These are phyloP conservation scores for Pteronotus mesoamericanus DNA, from an alignment of 2,797 vertebrate genomes.

Conservation along the genomic window DNA sequence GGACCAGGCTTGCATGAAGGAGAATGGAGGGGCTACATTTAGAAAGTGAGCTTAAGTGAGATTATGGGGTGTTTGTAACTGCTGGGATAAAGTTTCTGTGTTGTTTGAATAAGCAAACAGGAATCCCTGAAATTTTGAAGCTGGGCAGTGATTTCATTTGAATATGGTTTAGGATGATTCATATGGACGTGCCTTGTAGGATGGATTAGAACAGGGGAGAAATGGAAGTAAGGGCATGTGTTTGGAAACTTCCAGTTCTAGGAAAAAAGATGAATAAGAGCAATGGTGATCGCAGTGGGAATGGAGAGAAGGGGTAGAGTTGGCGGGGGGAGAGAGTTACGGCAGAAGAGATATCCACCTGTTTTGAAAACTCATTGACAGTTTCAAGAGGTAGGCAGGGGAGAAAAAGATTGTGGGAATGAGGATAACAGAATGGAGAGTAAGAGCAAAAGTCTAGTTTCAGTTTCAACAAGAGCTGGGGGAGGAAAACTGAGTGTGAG, in stretches of 20 bases:
- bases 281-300: accelerated
- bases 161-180: not conserved
- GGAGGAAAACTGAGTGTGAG: not conserved
- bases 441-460: not conserved
- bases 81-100: not conserved
- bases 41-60: not conserved
- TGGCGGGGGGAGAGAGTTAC: not conserved
- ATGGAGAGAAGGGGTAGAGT: not conserved
- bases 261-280: not conserved
- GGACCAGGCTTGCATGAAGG: not conserved
- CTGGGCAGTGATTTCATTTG: not conserved
- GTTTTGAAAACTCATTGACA: not conserved
- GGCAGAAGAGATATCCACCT: not conserved
- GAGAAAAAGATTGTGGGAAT: not conserved
- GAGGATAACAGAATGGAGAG: not conserved
- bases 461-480: not conserved
- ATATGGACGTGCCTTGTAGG: not conserved
- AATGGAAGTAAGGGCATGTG: not conserved
- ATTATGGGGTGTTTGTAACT: not conserved
- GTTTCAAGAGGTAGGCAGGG: not conserved
- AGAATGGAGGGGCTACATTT: not conserved
- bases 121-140: not conserved
- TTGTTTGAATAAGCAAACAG: not conserved
- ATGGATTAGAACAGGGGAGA: not conserved
- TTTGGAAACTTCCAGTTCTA: not conserved